Conservation (phyloP, 2,888 invertebrate species). For the Ceriagrion tenellum region DNA sequence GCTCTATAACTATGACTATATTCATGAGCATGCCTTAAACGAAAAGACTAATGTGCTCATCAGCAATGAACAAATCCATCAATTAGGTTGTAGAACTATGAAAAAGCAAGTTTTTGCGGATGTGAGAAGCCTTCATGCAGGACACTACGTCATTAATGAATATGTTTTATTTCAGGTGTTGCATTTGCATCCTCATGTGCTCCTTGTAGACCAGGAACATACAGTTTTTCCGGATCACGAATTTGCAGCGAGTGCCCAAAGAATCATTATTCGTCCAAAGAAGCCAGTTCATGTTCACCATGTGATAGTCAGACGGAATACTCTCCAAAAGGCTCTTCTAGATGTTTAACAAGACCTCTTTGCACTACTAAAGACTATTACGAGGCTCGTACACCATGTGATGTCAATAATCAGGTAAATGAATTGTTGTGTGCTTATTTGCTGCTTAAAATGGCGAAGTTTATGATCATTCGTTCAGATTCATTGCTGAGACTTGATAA, state of each 20-base stretch:
- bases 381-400: constrained; percentile 78
- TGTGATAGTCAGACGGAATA: constrained; percentile 78
- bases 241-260: constrained; percentile 78
- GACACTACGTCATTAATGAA: not conserved
- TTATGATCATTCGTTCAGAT: not conserved
- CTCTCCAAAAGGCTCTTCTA: constrained; percentile 77
- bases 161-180: constrained; percentile 76
- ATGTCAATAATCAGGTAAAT: constrained; percentile 76
- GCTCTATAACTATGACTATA: no score
- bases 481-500: not conserved
- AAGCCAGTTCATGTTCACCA: constrained; percentile 76
- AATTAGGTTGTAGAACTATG: no score
- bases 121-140: no score
- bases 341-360: constrained; percentile 77
- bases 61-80: no score
- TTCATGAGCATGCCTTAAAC: no score
- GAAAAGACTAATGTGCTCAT: no score
- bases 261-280: constrained; percentile 77
- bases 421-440: not conserved
- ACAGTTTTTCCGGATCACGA: constrained; percentile 76
- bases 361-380: constrained; percentile 80
- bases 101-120: no score
- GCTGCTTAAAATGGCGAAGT: not conserved
- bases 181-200: constrained; percentile 80
- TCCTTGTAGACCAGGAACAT: constrained; percentile 76